These are phyloP conservation scores for Atrichornis clamosus DNA, from an alignment of 2,113 vertebrate species.

Conservation along the genomic window DNA sequence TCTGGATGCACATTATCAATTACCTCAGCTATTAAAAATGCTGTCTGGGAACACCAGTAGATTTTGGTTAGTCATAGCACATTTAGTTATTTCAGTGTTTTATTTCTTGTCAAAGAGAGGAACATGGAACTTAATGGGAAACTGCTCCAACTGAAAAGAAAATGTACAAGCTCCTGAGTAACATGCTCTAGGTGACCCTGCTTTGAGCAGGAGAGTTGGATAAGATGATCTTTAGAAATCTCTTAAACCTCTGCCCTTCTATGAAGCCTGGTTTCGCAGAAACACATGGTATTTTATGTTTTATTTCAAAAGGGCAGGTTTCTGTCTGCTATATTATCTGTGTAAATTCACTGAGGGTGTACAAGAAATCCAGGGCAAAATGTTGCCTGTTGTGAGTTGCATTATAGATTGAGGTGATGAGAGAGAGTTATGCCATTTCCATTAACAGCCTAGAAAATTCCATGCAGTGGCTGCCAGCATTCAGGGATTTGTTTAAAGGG, in stretches of 20 bases:
- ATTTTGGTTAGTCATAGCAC: not conserved
- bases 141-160: not conserved
- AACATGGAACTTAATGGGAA: not conserved
- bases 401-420: not conserved
- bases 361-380: not conserved
- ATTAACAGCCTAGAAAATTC: not conserved
- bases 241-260: not conserved
- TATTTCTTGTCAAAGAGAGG: not conserved
- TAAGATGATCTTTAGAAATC: not conserved
- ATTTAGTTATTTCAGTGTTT: not conserved
- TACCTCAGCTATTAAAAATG: not conserved
- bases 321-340: not conserved
- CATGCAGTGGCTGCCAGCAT: not conserved
- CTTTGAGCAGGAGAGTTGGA: not conserved
- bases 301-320: not conserved
- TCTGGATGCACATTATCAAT: not conserved
- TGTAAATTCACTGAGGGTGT: not conserved
- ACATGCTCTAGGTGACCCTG: not conserved
- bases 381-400: not conserved
- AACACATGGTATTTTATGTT: not conserved
- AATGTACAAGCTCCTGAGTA: not conserved
- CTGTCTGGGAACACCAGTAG: not conserved
- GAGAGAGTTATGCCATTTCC: not conserved
- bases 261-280: not conserved
- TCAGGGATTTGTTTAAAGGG: not conserved